A percentile compares a stretch with the other conserved stretches of the same genome.
phyloP scores from a whole-genome alignment of 1,140 invertebrate species.

The Globodera rostochiensis region DNA sequence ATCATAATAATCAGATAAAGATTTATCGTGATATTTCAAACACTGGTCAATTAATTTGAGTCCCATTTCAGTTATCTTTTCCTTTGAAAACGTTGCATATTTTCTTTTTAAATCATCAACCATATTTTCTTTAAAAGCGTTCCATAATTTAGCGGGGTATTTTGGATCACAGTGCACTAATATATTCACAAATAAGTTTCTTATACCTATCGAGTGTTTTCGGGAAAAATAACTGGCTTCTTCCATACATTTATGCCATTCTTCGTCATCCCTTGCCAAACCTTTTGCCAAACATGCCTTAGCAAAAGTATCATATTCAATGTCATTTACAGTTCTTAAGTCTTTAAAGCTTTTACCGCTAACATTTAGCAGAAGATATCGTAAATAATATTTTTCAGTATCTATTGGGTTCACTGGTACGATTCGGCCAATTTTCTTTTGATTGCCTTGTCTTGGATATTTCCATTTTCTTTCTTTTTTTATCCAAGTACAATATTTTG shows the following conservation, averaged over 20 bases:
- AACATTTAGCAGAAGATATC: constrained; percentile 9
- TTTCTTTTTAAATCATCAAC: too few species aligned
- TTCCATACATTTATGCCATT: constrained; percentile 15
- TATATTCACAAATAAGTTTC: constrained; percentile 7
- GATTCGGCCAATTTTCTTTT: not conserved
- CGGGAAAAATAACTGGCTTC: not conserved
- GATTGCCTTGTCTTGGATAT: constrained; percentile 6
- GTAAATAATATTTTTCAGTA: constrained; percentile 20
- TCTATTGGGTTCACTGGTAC: constrained; percentile 8
- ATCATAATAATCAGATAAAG: too few species aligned
- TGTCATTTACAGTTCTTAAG: constrained; percentile 10
- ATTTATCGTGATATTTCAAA: too few species aligned
- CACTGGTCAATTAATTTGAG: too few species aligned
- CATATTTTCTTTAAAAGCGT: too few species aligned
- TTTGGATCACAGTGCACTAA: constrained; percentile 1
- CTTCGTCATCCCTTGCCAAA: constrained; percentile 9
- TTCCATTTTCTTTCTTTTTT: constrained; percentile 4
- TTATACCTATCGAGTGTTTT: not conserved
- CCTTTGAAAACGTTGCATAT: too few species aligned
- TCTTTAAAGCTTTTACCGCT: not conserved
- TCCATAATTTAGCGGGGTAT: constrained; percentile 16
- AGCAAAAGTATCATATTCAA: constrained; percentile 10
- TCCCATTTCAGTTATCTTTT: too few species aligned
- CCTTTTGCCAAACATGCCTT: constrained; percentile 2
- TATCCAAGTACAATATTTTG: constrained; percentile 12